These are phyloP conservation scores for Drosophila paramelanica DNA, from an alignment of 2,888 invertebrate genomes.

Conservation along the genomic window DNA sequence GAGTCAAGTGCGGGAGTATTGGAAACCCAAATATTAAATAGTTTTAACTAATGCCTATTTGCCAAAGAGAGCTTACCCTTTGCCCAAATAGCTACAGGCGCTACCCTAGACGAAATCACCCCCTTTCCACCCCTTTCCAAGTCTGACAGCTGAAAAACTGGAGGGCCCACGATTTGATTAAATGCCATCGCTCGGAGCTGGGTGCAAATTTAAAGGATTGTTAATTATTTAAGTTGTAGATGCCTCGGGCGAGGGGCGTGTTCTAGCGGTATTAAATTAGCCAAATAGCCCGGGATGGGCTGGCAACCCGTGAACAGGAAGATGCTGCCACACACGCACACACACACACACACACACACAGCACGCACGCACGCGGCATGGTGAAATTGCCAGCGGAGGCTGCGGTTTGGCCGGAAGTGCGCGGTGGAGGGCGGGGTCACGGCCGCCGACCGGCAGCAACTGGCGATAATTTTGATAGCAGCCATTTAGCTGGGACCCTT, in stretches of 20 bases:
- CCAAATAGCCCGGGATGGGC: constrained; percentile 43
- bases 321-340: constrained; percentile 10
- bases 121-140: not conserved
- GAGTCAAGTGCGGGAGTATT: too few relatives aligned
- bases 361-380: constrained; percentile 22
- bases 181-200: constrained; percentile 22
- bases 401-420: constrained; percentile 68
- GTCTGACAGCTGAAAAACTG: constrained; percentile 3
- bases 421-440: constrained; percentile 33
- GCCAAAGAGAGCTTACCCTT: not conserved
- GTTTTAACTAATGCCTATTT: constrained; percentile 6
- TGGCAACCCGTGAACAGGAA: constrained; percentile 30
- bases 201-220: constrained; percentile 54
- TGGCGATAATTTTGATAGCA: constrained; percentile 74
- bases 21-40: constrained; percentile 7
- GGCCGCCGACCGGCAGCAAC: constrained; percentile 37
- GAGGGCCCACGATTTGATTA: constrained; percentile 37
- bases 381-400: constrained; percentile 50
- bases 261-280: constrained; percentile 56
- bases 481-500: constrained; percentile 55
- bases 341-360: constrained; percentile 5
- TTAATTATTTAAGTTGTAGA: constrained; percentile 68
- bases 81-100: constrained; percentile 5
- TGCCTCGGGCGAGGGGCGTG: constrained; percentile 7
- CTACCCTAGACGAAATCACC: not conserved